phyloP scores from a whole-genome alignment of 2,797 vertebrate species.

The Oophaga sylvatica region DNA sequence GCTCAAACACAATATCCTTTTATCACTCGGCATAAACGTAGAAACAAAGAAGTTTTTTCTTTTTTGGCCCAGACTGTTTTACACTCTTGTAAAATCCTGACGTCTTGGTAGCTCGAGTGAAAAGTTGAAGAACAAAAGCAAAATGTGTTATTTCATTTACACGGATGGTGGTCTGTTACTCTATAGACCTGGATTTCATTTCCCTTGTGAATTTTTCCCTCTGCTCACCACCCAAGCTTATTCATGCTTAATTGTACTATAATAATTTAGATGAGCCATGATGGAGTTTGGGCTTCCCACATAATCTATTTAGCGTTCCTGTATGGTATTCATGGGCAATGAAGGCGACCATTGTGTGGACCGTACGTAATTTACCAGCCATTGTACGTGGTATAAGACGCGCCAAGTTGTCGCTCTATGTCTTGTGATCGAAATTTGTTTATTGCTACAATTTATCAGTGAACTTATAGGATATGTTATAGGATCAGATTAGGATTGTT shows the following conservation, averaged over 20 bases:
- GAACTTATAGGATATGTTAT: not conserved
- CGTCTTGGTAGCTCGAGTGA: constrained; percentile 24
- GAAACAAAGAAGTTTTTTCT: constrained; percentile 29
- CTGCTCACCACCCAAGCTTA: constrained; percentile 13
- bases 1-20: constrained; percentile 29
- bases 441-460: not conserved
- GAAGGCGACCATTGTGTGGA: not conserved
- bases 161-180: constrained; percentile 40
- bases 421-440: not conserved
- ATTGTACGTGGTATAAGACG: not conserved
- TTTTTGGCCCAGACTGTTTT: constrained; percentile 19
- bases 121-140: constrained; percentile 33
- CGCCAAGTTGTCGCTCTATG: not conserved
- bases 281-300: not conserved
- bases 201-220: constrained; percentile 44
- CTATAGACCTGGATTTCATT: constrained; percentile 14
- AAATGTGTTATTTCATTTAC: constrained; percentile 41
- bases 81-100: constrained; percentile 26
- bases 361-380: not conserved
- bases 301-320: not conserved
- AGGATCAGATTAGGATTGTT: not conserved
- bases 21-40: constrained; percentile 4
- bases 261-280: not conserved
- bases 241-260: not conserved
- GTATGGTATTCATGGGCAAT: not conserved